These are phyloP conservation scores for Apocrypta bakeri DNA, from an alignment of 1,140 invertebrate species.

Conservation along the genomic window DNA sequence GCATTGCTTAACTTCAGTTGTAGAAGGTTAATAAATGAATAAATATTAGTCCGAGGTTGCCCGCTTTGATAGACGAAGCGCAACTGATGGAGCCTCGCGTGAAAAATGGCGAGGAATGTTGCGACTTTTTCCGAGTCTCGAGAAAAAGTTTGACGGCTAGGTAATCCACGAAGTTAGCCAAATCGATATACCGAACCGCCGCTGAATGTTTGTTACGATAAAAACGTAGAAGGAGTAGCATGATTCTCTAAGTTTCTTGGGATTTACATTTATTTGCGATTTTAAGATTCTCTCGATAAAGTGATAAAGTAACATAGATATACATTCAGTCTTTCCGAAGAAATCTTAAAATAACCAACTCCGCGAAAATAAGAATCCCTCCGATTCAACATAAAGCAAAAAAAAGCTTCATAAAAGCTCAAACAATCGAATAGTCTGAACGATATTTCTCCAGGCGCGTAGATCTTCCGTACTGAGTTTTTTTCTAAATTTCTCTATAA, in stretches of 20 bases:
- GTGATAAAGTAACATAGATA: background rate
- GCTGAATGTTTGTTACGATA: background rate
- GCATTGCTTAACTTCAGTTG: background rate
- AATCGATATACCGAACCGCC: background rate
- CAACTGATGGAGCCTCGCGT: background rate
- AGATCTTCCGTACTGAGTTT: too few species aligned
- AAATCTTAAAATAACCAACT: background rate
- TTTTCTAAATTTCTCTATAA: too few species aligned
- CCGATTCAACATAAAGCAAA: background rate
- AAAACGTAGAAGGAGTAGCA: background rate
- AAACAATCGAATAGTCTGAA: background rate
- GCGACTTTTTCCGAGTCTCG: background rate
- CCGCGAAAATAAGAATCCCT: background rate
- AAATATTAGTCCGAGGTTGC: background rate
- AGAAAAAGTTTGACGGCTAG: background rate
- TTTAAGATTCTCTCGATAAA: background rate
- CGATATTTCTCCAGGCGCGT: too few species aligned
- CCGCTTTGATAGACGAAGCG: background rate
- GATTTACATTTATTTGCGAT: background rate
- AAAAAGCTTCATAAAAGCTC: background rate
- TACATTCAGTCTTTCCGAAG: background rate
- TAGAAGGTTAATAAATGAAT: background rate
- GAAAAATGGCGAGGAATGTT: background rate
- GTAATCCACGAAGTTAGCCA: background rate
- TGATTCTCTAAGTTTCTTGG: background rate